phyloP scores from a whole-genome alignment of 2,113 vertebrate species.

The Syngnathus typhle region DNA sequence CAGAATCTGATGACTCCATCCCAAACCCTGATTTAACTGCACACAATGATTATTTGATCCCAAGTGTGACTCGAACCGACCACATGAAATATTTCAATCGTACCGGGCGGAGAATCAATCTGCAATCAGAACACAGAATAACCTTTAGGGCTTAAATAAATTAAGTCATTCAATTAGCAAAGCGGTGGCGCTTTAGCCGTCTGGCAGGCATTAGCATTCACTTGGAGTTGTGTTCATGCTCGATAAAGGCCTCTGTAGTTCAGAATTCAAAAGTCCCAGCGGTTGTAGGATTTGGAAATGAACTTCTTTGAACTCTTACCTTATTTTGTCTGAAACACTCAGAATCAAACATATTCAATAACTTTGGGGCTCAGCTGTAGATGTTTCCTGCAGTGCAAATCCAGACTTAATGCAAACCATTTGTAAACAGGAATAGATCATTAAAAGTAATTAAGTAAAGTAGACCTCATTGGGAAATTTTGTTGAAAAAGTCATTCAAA shows the following conservation, averaged over 20 bases:
- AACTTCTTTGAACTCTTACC: too few relatives aligned
- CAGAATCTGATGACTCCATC: not conserved
- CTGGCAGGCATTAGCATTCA: not conserved
- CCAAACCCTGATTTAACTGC: not conserved
- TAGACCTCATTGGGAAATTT: too few relatives aligned
- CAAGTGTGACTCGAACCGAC: not conserved
- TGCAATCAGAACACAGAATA: not conserved
- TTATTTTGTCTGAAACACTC: too few relatives aligned
- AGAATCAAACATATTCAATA: too few relatives aligned
- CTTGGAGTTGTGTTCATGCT: not conserved
- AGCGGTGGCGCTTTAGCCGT: not conserved
- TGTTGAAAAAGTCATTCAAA: too few relatives aligned
- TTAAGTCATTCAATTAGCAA: slow-evolving; percentile 1
- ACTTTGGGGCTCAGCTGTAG: too few relatives aligned
- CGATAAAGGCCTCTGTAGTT: not conserved
- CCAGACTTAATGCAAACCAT: too few relatives aligned
- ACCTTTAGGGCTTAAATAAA: not conserved
- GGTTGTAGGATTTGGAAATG: not conserved
- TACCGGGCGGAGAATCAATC: not conserved
- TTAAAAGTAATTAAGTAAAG: too few relatives aligned
- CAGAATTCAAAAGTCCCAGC: not conserved
- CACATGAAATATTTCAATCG: not conserved
- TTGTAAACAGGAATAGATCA: too few relatives aligned
- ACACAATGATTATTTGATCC: not conserved
- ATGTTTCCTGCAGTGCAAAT: too few relatives aligned